Percentiles rank a stretch among this genome's conserved stretches.
These are phyloP conservation scores for Sapayoa aenigma DNA, from an alignment of 2,113 vertebrate genomes.

Conservation along the genomic window DNA sequence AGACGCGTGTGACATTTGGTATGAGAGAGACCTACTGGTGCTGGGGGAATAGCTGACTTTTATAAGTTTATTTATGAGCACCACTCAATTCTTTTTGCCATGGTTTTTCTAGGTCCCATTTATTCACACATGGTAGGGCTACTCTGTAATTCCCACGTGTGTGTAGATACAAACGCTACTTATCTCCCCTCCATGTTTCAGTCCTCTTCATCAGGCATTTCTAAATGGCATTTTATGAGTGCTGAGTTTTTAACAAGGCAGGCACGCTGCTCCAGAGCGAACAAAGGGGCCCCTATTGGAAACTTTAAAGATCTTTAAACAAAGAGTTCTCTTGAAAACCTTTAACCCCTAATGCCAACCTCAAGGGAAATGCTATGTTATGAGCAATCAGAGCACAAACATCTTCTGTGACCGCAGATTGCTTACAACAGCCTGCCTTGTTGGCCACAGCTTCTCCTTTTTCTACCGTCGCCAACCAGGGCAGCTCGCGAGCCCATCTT, in stretches of 20 bases:
- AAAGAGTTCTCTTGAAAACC: conserved; percentile 59
- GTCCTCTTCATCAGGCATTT: background rate
- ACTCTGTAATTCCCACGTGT: background rate
- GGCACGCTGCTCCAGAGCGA: background rate
- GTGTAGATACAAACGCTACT: background rate
- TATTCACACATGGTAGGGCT: background rate
- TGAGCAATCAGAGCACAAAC: conserved; percentile 5
- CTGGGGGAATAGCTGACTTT: background rate
- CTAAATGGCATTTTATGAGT: conserved; percentile 35
- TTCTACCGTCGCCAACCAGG: rapidly evolving
- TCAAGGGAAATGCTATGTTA: conserved; percentile 38
- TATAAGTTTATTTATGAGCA: background rate
- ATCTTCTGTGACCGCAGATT: background rate
- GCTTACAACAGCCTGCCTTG: background rate
- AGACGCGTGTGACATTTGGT: background rate
- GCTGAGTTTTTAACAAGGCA: conserved; percentile 8
- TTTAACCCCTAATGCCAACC: conserved; percentile 56
- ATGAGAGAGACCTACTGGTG: background rate
- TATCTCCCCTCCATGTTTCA: background rate
- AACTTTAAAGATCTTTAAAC: conserved; percentile 52
- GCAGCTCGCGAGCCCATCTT: background rate
- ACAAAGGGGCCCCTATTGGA: conserved; percentile 61
- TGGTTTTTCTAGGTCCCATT: background rate
- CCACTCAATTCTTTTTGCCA: rapidly evolving
- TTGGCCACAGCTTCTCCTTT: background rate